Evolutionary conservation across 2,888 invertebrate genomes (phyloP).

Genomic region (Xylota sylvarum): DNA sequence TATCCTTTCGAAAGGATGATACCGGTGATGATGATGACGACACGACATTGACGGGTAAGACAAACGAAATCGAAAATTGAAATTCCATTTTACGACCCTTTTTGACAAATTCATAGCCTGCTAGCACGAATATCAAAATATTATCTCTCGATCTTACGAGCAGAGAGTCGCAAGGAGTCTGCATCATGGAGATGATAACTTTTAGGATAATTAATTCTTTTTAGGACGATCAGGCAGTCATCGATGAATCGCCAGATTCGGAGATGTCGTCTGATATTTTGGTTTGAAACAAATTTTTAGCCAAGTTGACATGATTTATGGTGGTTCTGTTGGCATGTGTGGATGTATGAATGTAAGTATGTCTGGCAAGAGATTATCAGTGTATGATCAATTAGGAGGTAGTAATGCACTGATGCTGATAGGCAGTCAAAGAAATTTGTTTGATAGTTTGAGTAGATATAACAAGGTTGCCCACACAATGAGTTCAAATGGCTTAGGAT

Average conservation of each 20-base stretch:
- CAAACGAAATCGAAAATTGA: slow-evolving; percentile 69
- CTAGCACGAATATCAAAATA: slow-evolving; percentile 74
- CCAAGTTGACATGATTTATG: slow-evolving; percentile 66
- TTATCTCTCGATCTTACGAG: slow-evolving; percentile 68
- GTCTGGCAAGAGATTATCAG: slow-evolving; percentile 9
- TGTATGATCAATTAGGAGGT: slow-evolving; percentile 19
- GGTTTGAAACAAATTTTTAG: slow-evolving; percentile 50
- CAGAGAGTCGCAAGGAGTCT: slow-evolving; percentile 42
- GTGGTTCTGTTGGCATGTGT: background rate
- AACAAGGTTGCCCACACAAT: too few relatives aligned
- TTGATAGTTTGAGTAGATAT: background rate
- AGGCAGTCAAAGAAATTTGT: background rate
- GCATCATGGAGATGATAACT: slow-evolving; percentile 61
- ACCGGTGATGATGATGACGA: slow-evolving; percentile 38
- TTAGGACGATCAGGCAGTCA: slow-evolving; percentile 19
- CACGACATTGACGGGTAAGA: slow-evolving; percentile 61
- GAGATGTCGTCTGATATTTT: slow-evolving; percentile 48
- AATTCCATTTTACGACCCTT: slow-evolving; percentile 74
- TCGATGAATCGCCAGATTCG: slow-evolving; percentile 1
- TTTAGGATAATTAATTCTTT: slow-evolving; percentile 72
- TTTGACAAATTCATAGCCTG: slow-evolving; percentile 75
- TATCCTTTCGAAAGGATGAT: slow-evolving; percentile 32
- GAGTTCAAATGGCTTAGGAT: too few relatives aligned
- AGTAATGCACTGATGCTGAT: background rate
- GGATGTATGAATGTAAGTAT: slow-evolving; percentile 1